phyloP scores from a whole-genome alignment of 2,113 vertebrate genomes.

The Butorides virescens region DNA sequence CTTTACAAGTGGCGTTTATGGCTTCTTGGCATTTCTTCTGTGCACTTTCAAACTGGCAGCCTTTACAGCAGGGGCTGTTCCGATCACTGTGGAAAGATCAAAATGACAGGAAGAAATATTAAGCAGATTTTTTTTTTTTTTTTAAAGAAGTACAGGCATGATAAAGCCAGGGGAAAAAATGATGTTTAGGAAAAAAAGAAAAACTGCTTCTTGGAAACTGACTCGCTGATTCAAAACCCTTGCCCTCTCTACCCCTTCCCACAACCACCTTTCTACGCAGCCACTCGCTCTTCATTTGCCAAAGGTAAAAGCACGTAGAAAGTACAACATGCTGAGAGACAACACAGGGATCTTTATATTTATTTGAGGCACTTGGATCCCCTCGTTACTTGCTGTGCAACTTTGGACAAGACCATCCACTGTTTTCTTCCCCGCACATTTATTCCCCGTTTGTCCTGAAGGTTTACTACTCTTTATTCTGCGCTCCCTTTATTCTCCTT shows the following conservation, averaged over 20 bases:
- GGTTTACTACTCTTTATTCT: background rate
- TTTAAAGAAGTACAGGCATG: background rate
- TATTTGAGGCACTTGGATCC: background rate
- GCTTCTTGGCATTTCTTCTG: conserved; percentile 91
- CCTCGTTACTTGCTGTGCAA: background rate
- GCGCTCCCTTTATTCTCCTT: background rate
- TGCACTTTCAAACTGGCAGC: conserved; percentile 84
- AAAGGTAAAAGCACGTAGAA: background rate
- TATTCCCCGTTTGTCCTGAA: background rate
- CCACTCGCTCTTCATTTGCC: background rate
- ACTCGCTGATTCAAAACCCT: background rate
- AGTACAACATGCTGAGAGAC: background rate
- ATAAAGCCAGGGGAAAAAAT: background rate
- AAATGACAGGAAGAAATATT: background rate
- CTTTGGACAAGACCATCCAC: background rate
- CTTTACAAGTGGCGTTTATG: conserved; percentile 95
- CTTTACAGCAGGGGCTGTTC: conserved; percentile 93
- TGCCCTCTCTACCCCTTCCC: background rate
- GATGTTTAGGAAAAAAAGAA: background rate
- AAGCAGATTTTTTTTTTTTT: background rate
- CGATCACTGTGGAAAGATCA: conserved; percentile 82
- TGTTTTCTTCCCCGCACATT: background rate
- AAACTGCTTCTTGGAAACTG: background rate
- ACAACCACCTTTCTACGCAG: background rate
- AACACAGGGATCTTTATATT: background rate